Conservation (phyloP, 2,797 vertebrate genomes). For the Argya squamiceps region DNA sequence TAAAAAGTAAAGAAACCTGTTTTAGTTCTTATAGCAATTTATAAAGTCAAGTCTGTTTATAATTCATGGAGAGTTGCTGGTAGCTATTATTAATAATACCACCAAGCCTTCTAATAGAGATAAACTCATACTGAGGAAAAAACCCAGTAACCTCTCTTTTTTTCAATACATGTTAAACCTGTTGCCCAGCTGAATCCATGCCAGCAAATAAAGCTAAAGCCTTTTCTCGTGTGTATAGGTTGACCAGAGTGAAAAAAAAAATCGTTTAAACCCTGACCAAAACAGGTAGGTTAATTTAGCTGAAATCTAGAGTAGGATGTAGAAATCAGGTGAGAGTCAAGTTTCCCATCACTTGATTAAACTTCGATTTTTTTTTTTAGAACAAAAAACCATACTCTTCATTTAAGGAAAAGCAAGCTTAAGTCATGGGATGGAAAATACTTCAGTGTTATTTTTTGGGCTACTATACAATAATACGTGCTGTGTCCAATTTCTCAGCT, state of each 20-base stretch:
- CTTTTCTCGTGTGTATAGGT: background rate
- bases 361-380: background rate
- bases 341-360: background rate
- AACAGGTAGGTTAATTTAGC: background rate
- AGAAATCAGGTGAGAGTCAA: background rate
- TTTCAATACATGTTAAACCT: background rate
- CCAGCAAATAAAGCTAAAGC: background rate
- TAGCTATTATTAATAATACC: background rate
- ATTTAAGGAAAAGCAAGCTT: background rate
- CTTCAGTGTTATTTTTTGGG: background rate
- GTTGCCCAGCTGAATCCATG: background rate
- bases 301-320: background rate
- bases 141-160: background rate
- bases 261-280: background rate
- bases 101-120: background rate
- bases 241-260: background rate
- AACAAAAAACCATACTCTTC: background rate
- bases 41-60: background rate
- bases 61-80: background rate
- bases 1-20: slow-evolving; percentile 2
- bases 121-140: background rate
- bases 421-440: background rate
- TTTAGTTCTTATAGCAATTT: background rate
- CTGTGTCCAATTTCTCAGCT: background rate
- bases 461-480: background rate